These are phyloP conservation scores for Drosophila lacertosa DNA, from an alignment of 1,140 invertebrate genomes.

Conservation along the genomic window DNA sequence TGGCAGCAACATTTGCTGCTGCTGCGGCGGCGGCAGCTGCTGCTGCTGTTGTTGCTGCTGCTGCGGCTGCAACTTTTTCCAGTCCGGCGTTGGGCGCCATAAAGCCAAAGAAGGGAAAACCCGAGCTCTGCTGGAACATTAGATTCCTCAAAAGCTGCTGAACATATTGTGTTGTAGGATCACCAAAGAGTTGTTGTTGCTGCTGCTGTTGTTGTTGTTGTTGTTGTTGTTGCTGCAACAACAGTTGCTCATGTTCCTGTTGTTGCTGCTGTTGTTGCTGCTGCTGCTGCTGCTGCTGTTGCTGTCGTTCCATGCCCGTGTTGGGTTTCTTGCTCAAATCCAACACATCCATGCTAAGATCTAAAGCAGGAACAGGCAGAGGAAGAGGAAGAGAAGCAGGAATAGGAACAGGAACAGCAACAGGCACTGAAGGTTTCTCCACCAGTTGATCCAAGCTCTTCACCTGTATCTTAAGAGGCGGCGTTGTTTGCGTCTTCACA, in stretches of 20 bases:
- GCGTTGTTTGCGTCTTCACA: neutral
- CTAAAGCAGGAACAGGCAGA: too few relatives aligned
- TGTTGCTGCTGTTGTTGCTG: slow-evolving; percentile 76
- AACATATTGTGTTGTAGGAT: slow-evolving; percentile 85
- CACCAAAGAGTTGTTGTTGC: slow-evolving; percentile 86
- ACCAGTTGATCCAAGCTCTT: slow-evolving; percentile 87
- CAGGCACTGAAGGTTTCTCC: slow-evolving; percentile 82
- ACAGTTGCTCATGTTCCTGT: neutral
- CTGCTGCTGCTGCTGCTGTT: slow-evolving; percentile 85
- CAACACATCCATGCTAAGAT: slow-evolving; percentile 92
- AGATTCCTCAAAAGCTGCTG: slow-evolving; percentile 86
- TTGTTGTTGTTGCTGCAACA: slow-evolving; percentile 60
- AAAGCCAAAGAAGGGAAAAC: slow-evolving; percentile 80
- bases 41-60: neutral
- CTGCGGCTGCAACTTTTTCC: slow-evolving; percentile 79
- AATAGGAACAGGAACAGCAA: too few relatives aligned
- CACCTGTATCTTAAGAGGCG: slow-evolving; percentile 86
- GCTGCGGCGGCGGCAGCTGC: slow-evolving; percentile 6
- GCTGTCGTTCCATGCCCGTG: slow-evolving; percentile 28
- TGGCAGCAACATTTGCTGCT: too few relatives aligned
- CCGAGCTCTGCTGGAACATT: slow-evolving; percentile 86
- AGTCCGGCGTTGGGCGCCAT: slow-evolving; percentile 86
- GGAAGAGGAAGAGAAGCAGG: too few relatives aligned
- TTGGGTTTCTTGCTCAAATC: slow-evolving; percentile 92
- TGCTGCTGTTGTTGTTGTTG: slow-evolving; percentile 84